phyloP scores from a whole-genome alignment of 2,113 vertebrate genomes.

The Esox niger region DNA sequence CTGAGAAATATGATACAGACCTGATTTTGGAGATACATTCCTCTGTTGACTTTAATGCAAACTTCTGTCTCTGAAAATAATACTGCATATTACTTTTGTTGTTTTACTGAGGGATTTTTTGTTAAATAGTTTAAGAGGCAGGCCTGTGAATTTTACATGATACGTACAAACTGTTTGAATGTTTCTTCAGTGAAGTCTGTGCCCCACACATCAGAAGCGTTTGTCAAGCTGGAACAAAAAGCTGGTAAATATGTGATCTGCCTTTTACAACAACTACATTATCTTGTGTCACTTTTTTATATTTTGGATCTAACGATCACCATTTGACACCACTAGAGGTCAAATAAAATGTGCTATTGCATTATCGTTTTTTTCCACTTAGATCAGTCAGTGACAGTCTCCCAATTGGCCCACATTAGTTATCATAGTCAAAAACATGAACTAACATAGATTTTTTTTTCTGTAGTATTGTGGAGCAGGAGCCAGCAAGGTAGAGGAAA shows the following conservation, averaged over 20 bases:
- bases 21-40: constrained; percentile 62
- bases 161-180: constrained; percentile 52
- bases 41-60: constrained; percentile 58
- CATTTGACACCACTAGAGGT: not conserved
- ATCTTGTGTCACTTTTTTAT: not conserved
- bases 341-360: no score
- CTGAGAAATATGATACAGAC: constrained; percentile 31
- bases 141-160: not conserved
- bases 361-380: no score
- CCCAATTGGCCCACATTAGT: no score
- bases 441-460: no score
- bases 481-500: no score
- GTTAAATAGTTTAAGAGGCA: no score
- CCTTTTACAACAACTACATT: not conserved
- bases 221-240: constrained; percentile 53
- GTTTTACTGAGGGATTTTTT: no score
- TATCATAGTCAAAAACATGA: no score
- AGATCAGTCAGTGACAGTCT: no score
- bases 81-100: not conserved
- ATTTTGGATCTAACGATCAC: not conserved
- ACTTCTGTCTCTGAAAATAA: constrained; percentile 54
- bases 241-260: not conserved
- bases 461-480: no score
- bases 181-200: constrained; percentile 49
- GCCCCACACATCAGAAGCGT: constrained; percentile 57